These are phyloP conservation scores for Hirtodrosophila confusa DNA, from an alignment of 2,888 invertebrate genomes.

Conservation along the genomic window DNA sequence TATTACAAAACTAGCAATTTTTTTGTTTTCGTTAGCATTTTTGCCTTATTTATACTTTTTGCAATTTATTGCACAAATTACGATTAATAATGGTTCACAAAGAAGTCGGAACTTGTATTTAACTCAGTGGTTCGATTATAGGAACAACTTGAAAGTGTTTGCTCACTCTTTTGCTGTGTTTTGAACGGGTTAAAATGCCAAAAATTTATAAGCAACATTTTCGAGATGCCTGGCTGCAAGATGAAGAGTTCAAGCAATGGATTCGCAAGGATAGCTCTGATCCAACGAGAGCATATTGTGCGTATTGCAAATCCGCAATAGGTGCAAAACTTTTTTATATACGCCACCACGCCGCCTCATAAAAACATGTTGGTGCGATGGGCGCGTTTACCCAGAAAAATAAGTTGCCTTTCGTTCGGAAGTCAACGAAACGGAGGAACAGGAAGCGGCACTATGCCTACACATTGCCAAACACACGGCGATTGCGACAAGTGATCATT, in stretches of 20 bases:
- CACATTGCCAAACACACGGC: conserved; percentile 17
- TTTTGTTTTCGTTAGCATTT: background rate
- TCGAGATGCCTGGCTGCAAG: conserved; percentile 5
- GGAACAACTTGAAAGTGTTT: conserved; percentile 2
- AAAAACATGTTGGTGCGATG: conserved; percentile 8
- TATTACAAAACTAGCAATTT: conserved; percentile 8
- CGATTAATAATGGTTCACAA: background rate
- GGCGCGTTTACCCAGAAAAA: conserved; percentile 6
- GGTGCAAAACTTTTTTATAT: background rate
- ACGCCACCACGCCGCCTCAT: conserved; percentile 8
- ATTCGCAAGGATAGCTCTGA: conserved; percentile 6
- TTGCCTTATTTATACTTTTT: background rate
- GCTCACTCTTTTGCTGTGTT: conserved; percentile 7
- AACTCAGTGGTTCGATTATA: conserved; percentile 11
- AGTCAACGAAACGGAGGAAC: conserved; percentile 16
- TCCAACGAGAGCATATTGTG: conserved; percentile 6
- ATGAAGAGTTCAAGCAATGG: conserved; percentile 9
- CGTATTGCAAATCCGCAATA: conserved; percentile 5
- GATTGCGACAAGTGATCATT: conserved; percentile 14
- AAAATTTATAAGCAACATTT: conserved; percentile 5
- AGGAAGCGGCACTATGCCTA: conserved; percentile 14
- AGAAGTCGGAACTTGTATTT: background rate
- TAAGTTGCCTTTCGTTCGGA: conserved; percentile 9
- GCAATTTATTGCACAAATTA: background rate
- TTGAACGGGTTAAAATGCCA: background rate